Conservation (phyloP, 2,888 invertebrate species). For the Drosophila merina region DNA sequence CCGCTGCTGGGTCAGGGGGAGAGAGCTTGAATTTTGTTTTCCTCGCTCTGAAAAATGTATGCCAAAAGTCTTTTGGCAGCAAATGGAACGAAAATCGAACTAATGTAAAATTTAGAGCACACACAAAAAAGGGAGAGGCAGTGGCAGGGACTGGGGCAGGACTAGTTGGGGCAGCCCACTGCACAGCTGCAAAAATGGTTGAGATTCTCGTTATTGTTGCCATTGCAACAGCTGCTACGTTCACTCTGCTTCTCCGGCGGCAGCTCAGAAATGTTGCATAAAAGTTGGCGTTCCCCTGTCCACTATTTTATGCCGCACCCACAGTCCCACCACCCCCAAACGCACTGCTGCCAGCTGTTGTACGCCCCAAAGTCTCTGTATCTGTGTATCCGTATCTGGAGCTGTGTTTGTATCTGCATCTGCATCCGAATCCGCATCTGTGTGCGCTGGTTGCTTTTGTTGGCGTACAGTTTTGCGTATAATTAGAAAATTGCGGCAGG, state of each 20-base stretch:
- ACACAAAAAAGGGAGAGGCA: conserved; percentile 10
- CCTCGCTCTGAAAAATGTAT: conserved; percentile 47
- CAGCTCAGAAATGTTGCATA: conserved; percentile 67
- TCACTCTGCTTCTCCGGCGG: conserved; percentile 12
- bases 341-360: not conserved
- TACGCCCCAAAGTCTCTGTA: not conserved
- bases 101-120: conserved; percentile 65
- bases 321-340: not conserved
- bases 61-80: conserved; percentile 54
- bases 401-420: not conserved
- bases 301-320: conserved; percentile 6
- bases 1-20: not conserved
- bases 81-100: conserved; percentile 80
- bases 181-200: conserved; percentile 61
- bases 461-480: conserved; percentile 78
- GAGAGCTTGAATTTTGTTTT: conserved; percentile 24
- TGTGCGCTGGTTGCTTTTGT: conserved; percentile 72
- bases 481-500: conserved; percentile 78
- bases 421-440: conserved; percentile 30
- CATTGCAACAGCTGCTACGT: conserved; percentile 42
- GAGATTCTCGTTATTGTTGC: conserved; percentile 55
- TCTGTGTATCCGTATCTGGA: conserved; percentile 15
- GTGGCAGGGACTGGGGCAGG: not conserved
- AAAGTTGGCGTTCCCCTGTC: conserved; percentile 53
- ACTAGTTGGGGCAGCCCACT: conserved; percentile 1